These are phyloP conservation scores for Alsophila aescularia DNA, from an alignment of 2,888 invertebrate species.

Conservation along the genomic window DNA sequence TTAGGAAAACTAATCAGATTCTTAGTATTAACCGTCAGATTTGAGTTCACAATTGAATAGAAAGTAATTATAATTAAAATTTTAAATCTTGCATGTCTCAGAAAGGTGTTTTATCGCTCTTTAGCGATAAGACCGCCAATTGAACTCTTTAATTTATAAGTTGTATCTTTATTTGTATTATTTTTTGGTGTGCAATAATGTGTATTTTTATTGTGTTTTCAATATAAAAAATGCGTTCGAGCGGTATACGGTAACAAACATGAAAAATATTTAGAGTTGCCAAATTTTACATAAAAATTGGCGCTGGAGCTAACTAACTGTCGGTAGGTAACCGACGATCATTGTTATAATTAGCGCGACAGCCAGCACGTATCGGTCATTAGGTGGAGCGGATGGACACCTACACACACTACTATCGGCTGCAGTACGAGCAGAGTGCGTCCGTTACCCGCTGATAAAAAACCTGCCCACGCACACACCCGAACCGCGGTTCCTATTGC, in stretches of 20 bases:
- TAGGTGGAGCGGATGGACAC: conserved; percentile 72
- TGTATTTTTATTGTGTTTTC: too few species aligned
- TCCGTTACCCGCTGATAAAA: conserved; percentile 75
- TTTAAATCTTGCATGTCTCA: too few species aligned
- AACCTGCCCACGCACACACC: conserved; percentile 57
- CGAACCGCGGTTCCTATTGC: conserved; percentile 60
- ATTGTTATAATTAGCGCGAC: conserved; percentile 20
- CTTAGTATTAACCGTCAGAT: background rate
- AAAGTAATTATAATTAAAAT: too few species aligned
- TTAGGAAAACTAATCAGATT: background rate
- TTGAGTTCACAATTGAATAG: background rate
- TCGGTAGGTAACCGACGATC: conserved; percentile 11
- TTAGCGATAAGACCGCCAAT: too few species aligned
- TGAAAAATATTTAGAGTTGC: background rate
- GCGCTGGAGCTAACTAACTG: conserved; percentile 8
- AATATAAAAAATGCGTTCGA: background rate
- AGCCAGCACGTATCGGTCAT: conserved; percentile 25
- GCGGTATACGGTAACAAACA: background rate
- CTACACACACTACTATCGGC: conserved; percentile 60
- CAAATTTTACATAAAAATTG: conserved; percentile 6
- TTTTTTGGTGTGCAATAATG: too few species aligned
- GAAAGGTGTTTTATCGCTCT: too few species aligned
- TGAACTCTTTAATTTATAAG: too few species aligned
- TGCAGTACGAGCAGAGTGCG: conserved; percentile 53
- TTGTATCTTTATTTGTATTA: too few species aligned